These are phyloP conservation scores for Zygothrica quintamaculata DNA, from an alignment of 2,888 invertebrate species.

Conservation along the genomic window DNA sequence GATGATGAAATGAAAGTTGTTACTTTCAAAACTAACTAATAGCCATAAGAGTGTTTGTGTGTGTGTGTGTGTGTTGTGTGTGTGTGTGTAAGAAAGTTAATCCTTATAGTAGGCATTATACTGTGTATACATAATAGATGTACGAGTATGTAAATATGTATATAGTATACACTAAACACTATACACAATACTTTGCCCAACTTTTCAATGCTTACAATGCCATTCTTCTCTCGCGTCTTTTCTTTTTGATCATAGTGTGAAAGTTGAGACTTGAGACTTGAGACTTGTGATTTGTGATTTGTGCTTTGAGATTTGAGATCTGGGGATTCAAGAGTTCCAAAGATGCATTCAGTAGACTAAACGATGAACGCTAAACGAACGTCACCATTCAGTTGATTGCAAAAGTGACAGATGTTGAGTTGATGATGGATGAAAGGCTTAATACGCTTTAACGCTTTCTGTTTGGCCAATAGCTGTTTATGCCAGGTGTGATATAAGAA, in stretches of 20 bases:
- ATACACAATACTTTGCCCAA: conserved; percentile 4
- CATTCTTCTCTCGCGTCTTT: neutral
- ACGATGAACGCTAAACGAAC: conserved; percentile 3
- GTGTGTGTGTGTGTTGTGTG: too few species aligned
- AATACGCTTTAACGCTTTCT: conserved; percentile 1
- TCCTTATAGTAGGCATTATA: conserved; percentile 27
- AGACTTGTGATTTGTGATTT: too few species aligned
- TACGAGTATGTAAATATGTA: neutral
- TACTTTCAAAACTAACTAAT: conserved; percentile 25
- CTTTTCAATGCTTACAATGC: conserved; percentile 17
- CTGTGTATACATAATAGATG: conserved; percentile 12
- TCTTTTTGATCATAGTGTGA: conserved; percentile 34
- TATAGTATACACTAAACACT: neutral
- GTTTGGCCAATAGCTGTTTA: conserved; percentile 3
- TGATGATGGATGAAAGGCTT: conserved; percentile 3
- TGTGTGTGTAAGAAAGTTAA: conserved; percentile 23
- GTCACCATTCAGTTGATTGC: conserved; percentile 18
- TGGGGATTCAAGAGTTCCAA: too few species aligned
- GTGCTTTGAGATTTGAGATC: neutral
- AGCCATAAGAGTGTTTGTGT: too few species aligned
- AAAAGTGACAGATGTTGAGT: conserved; percentile 16
- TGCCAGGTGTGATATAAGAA: conserved; percentile 9
- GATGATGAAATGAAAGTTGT: conserved; percentile 38
- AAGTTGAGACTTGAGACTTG: conserved; percentile 29
- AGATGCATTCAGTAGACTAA: conserved; percentile 6